Evolutionary conservation across 2,888 invertebrate genomes (phyloP).

Genomic region (Pemphredon lugubris): DNA sequence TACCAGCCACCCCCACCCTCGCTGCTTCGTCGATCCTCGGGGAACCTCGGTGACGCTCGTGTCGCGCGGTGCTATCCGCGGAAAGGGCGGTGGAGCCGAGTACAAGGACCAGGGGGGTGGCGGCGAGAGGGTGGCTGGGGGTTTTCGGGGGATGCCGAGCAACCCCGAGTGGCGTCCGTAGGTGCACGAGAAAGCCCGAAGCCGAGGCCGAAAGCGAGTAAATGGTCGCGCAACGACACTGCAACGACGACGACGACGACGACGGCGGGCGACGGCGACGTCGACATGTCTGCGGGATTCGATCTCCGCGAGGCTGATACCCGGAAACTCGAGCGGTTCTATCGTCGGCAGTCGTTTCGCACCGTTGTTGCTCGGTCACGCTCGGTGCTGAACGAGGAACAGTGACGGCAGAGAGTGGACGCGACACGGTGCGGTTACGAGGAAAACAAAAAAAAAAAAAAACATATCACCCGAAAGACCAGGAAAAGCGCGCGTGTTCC

Average conservation of each 20-base stretch:
- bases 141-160: constrained; percentile 61
- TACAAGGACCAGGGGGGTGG: no score
- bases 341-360: constrained; percentile 13
- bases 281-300: constrained; percentile 71
- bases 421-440: constrained; percentile 13
- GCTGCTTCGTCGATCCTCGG: constrained; percentile 33
- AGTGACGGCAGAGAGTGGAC: constrained; percentile 23
- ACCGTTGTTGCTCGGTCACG: constrained; percentile 15
- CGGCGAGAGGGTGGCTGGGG: constrained; percentile 27
- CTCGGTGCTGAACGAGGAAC: neutral
- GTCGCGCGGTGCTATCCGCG: constrained; percentile 35
- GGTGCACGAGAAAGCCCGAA: constrained; percentile 48
- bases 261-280: constrained; percentile 17
- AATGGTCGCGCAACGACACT: constrained; percentile 1
- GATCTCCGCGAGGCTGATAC: constrained; percentile 56
- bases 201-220: constrained; percentile 27
- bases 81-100: constrained; percentile 38
- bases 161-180: constrained; percentile 55
- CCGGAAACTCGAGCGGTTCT: constrained; percentile 9
- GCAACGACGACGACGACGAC: constrained; percentile 52
- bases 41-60: constrained; percentile 33
- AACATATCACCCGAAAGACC: neutral
- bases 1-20: neutral
- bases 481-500: constrained; percentile 5
- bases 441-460: no score